phyloP scores from a whole-genome alignment of 2,888 invertebrate genomes.

The Osedax frankpressi region DNA sequence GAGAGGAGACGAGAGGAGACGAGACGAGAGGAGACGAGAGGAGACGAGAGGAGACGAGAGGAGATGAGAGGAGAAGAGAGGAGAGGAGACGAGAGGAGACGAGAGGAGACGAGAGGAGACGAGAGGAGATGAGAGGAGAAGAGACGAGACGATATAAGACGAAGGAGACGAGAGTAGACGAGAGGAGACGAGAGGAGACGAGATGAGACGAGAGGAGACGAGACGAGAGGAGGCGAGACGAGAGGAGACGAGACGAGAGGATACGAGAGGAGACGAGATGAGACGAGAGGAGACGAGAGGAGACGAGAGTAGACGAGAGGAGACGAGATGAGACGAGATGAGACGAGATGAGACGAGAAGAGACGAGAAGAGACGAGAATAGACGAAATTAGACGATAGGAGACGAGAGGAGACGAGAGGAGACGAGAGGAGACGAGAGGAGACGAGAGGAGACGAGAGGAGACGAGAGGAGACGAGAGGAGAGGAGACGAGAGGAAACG shows the following conservation, averaged over 20 bases:
- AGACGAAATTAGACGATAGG: background rate
- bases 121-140: background rate
- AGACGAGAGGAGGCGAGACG: slow-evolving; percentile 2
- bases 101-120: background rate
- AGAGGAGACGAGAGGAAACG: slow-evolving; percentile 5
- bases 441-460: slow-evolving; percentile 4
- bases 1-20: slow-evolving; percentile 4
- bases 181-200: slow-evolving; percentile 4
- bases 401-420: slow-evolving; percentile 4
- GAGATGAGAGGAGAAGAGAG: slow-evolving; percentile 1
- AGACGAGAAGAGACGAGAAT: background rate
- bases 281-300: slow-evolving; percentile 4
- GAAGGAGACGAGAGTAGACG: slow-evolving; percentile 1
- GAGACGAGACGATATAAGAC: slow-evolving; percentile 4
- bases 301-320: slow-evolving; percentile 2
- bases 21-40: slow-evolving; percentile 4
- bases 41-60: slow-evolving; percentile 4
- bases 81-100: slow-evolving; percentile 4
- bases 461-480: slow-evolving; percentile 4
- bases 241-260: slow-evolving; percentile 4
- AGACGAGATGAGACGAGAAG: slow-evolving; percentile 1
- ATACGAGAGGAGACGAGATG: slow-evolving; percentile 1
- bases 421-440: slow-evolving; percentile 4
- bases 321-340: slow-evolving; percentile 1
- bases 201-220: slow-evolving; percentile 2